Base-by-base conservation (phyloP, 2,797 vertebrate species). In the Lepidocolaptes lacrymiger region DNA sequence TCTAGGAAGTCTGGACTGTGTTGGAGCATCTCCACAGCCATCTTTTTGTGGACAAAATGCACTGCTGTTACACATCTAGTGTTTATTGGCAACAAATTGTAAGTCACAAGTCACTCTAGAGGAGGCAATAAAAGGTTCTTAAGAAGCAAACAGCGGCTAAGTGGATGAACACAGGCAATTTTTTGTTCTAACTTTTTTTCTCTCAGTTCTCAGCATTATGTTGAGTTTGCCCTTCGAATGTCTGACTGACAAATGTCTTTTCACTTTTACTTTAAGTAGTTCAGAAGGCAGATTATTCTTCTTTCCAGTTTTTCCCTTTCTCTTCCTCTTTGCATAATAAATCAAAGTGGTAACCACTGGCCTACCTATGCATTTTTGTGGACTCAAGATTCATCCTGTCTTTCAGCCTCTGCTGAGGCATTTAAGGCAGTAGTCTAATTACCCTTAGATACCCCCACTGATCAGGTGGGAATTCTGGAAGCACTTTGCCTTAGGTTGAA, bases 241-340 rank as follows among this genome's bases (percentile, higher is more conserved):
- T 27, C 77, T 89, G 72, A 76, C 36, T 89, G 66, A 79, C 23
- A 48, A 85, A 83, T 66, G 30, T 78, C 64, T 66, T 93, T 94
- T 91, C 74, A 62, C 67, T 88, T 95, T 73, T 64, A 75, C 68
- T 88, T 74, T 55, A 59, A 75, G 75, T 18, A 73, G 22, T 18
- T 93, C 36, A 81, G 37, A 74, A 75, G 23, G 12, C 51, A 59
- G 34, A 83, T 75, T 69, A 46, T 77, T 94, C 10, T 72, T 46
- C 39, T 93, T 94, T 94, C 78, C 68, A 85, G 36, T 58, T 94
- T 91, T 89, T 24, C 41, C 12, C 10, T 83, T 83, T 91, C 52
- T 78, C 77, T 89, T 95, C 18, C 5, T 63, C 67, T 94, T 90
- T 79, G 34, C 24, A 22, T 77, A 83, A 75, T 69, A 84, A 91